Evolutionary conservation across 2,797 vertebrate genomes (phyloP).

Genomic region (Sebastes nivosus): DNA sequence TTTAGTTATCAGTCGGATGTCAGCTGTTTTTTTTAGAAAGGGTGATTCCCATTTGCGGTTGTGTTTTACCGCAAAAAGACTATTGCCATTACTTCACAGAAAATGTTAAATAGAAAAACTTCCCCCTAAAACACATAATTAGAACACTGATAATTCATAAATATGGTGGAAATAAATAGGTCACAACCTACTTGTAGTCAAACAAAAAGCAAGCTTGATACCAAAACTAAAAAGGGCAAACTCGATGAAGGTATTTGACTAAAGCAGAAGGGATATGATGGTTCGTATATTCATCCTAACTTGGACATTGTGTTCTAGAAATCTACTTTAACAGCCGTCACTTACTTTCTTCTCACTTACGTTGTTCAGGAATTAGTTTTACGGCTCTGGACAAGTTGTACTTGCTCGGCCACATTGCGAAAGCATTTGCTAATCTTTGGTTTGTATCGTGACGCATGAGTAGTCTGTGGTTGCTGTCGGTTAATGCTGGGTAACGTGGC

Average conservation of each 20-base stretch:
- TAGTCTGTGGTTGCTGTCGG: not conserved
- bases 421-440: not conserved
- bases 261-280: not conserved
- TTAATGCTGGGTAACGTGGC: not conserved
- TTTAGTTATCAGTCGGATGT: not conserved
- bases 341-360: not conserved
- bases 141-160: too few species aligned
- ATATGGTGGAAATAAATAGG: not conserved
- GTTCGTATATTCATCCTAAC: not conserved
- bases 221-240: not conserved
- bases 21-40: not conserved
- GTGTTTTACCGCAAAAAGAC: not conserved
- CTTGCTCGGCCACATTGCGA: not conserved
- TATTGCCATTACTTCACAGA: not conserved
- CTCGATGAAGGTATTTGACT: not conserved
- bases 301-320: not conserved
- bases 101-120: not conserved
- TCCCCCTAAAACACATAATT: not conserved
- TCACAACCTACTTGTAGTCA: not conserved
- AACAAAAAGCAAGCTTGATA: not conserved
- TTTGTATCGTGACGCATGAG: not conserved
- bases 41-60: not conserved
- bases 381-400: not conserved
- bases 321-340: not conserved
- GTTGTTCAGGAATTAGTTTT: not conserved